Evolutionary conservation across 2,888 invertebrate species (phyloP).

Genomic region (Coronaproctus castanopsis): DNA sequence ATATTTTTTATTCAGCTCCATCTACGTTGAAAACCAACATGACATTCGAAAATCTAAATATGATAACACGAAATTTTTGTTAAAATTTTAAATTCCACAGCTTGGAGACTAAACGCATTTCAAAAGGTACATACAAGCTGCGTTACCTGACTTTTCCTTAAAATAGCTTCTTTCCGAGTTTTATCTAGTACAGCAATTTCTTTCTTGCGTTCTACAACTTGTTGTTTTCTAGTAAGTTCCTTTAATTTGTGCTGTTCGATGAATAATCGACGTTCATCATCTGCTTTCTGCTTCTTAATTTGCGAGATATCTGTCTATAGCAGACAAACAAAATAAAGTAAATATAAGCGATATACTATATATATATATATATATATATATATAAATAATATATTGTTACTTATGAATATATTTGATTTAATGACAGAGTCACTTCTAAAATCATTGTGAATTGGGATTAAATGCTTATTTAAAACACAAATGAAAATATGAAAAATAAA

Average conservation of each 20-base stretch:
- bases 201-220: conserved; percentile 69
- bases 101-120: conserved; percentile 16
- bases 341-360: too few species aligned
- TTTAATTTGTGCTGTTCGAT: conserved; percentile 61
- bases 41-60: neutral
- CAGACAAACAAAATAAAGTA: neutral
- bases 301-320: conserved; percentile 56
- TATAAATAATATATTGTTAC: too few species aligned
- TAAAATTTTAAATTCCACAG: too few species aligned
- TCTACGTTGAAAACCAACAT: neutral
- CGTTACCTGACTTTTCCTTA: conserved; percentile 49
- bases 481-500: too few species aligned
- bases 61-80: neutral
- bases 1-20: too few species aligned
- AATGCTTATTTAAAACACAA: too few species aligned
- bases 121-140: conserved; percentile 7
- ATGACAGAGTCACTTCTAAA: too few species aligned
- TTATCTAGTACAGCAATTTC: conserved; percentile 75
- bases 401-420: too few species aligned
- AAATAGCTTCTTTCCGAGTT: conserved; percentile 64
- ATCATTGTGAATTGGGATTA: too few species aligned
- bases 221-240: conserved; percentile 38
- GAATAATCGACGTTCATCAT: conserved; percentile 58
- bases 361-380: too few species aligned
- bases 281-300: conserved; percentile 71